phyloP scores from a whole-genome alignment of 2,797 vertebrate species.

The Choloepus didactylus region DNA sequence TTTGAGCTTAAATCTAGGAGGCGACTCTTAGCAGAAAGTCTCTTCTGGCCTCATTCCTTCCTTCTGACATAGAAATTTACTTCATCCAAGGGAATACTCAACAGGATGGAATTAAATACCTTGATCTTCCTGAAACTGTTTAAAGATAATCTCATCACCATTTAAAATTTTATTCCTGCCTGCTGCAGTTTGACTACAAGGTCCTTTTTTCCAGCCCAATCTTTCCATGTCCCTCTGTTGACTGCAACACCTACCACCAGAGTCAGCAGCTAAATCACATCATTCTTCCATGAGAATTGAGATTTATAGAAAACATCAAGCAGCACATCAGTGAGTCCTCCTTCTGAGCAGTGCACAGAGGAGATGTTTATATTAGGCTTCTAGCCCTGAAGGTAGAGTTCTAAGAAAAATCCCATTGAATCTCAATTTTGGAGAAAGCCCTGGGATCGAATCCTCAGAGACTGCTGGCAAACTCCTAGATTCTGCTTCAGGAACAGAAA shows the following conservation, averaged over 20 bases:
- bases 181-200: rapidly evolving
- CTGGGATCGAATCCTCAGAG: conserved; percentile 20
- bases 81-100: background rate
- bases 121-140: background rate
- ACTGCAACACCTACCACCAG: background rate
- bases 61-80: background rate
- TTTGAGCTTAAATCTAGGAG: background rate
- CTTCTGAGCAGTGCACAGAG: background rate
- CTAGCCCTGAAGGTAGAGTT: background rate
- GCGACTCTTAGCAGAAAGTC: background rate
- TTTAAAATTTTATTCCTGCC: background rate
- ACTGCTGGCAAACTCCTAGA: background rate
- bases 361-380: background rate
- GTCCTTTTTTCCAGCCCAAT: background rate
- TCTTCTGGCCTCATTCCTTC: background rate
- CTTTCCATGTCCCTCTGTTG: background rate
- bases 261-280: background rate
- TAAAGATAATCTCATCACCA: background rate
- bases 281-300: background rate
- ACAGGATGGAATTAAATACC: background rate
- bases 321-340: background rate
- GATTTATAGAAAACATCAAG: background rate
- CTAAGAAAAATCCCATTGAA: background rate
- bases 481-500: background rate
- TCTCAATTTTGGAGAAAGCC: background rate